A percentile compares a stretch with the other conserved stretches of the same genome.
Conservation (phyloP, 23 tunicate species). For the Styela clava region DNA sequence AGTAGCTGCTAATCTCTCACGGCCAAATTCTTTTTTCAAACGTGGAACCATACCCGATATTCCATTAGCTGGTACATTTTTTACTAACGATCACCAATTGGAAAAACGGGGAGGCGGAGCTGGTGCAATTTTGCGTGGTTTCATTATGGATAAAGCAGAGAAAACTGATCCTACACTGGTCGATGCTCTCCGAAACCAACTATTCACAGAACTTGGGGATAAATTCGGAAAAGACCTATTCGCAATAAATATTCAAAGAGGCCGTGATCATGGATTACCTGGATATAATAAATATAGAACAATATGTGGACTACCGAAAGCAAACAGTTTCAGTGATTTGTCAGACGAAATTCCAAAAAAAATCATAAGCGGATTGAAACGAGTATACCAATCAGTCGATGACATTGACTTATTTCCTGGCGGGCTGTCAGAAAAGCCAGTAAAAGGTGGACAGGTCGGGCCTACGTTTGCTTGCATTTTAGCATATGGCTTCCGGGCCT, state of each 20-base stretch:
- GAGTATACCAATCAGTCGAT: conserved; percentile 38
- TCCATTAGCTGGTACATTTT: conserved; percentile 19
- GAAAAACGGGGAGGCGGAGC: conserved; percentile 41
- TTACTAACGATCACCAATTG: conserved; percentile 49
- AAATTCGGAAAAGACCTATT: conserved; percentile 17
- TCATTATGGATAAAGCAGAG: conserved; percentile 42
- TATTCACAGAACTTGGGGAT: conserved; percentile 26
- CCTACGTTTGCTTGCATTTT: conserved; percentile 73
- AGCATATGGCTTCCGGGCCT: conserved; percentile 50
- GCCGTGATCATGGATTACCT: conserved; percentile 83
- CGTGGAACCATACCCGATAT: not conserved
- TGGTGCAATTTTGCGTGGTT: conserved; percentile 66
- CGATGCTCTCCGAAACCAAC: conserved; percentile 51
- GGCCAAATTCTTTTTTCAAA: conserved; percentile 53
- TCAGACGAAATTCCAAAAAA: conserved; percentile 30
- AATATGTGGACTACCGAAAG: conserved; percentile 60
- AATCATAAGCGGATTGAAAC: conserved; percentile 9
- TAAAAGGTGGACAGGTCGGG: conserved; percentile 57
- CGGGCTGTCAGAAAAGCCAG: conserved; percentile 49
- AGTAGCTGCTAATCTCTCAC: conserved; percentile 21
- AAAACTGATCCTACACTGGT: conserved; percentile 53
- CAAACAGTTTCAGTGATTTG: conserved; percentile 33
- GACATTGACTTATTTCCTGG: conserved; percentile 81
- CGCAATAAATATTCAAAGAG: conserved; percentile 79
- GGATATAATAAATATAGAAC: conserved; percentile 72